phyloP scores from a whole-genome alignment of 2,797 vertebrate genomes.

The Morus bassanus region DNA sequence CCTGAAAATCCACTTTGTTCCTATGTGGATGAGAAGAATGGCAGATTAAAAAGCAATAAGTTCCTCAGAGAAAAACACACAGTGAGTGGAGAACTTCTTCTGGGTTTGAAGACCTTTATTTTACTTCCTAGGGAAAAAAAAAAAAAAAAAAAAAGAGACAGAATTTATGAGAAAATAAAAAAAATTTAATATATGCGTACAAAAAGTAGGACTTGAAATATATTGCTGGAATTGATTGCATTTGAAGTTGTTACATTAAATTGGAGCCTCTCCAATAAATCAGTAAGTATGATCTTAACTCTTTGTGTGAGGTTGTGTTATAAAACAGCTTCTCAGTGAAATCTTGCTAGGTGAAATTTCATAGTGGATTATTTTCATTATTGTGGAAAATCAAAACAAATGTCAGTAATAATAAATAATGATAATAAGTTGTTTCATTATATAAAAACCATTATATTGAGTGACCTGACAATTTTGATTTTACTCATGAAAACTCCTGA shows the following conservation, averaged over 20 bases:
- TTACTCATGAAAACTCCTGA: not conserved
- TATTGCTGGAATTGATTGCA: not conserved
- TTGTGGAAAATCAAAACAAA: not conserved
- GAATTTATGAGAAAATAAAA: not conserved
- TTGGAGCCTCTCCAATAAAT: not conserved
- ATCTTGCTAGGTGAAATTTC: not conserved
- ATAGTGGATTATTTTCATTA: not conserved
- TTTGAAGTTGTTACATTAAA: not conserved
- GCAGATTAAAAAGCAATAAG: constrained; percentile 27
- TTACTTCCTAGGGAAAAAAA: not conserved
- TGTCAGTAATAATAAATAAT: not conserved
- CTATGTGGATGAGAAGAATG: not conserved
- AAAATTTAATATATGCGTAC: not conserved
- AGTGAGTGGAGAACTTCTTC: not conserved
- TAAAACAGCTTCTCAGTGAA: not conserved
- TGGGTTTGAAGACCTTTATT: constrained; percentile 7
- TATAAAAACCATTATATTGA: not conserved
- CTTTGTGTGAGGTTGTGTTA: not conserved
- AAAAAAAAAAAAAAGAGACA: not conserved
- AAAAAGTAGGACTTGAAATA: not conserved
- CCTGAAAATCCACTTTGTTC: constrained; percentile 37
- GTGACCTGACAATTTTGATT: not conserved
- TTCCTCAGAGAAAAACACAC: not conserved
- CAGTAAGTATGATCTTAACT: not conserved
- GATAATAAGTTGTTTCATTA: not conserved